Conservation (phyloP, 2,888 invertebrate genomes). For the Drosophila pegasa region DNA sequence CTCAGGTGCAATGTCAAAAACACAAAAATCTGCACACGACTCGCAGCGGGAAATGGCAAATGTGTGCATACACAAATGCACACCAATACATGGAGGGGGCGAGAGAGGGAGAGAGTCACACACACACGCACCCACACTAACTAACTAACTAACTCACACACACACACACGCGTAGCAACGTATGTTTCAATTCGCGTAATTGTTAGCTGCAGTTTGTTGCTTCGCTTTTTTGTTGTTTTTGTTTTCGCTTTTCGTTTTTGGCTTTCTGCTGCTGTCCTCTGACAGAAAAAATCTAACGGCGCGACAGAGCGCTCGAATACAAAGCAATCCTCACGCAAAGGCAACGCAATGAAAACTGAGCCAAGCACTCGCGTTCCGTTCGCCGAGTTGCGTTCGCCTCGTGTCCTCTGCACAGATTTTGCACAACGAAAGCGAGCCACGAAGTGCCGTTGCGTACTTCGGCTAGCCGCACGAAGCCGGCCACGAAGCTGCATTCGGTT, state of each 20-base stretch:
- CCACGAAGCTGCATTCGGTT: conserved; percentile 37
- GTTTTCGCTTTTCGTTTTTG: conserved; percentile 19
- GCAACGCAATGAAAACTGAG: conserved; percentile 76
- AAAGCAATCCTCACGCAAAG: conserved; percentile 64
- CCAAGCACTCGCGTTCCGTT: conserved; percentile 29
- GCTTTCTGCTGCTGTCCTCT: conserved; percentile 15
- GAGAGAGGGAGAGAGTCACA: background rate
- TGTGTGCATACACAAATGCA: conserved; percentile 28
- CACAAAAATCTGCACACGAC: conserved; percentile 43
- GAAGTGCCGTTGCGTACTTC: conserved; percentile 29
- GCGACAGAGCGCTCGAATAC: conserved; percentile 16
- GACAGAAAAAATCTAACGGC: conserved; percentile 21
- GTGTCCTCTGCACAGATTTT: conserved; percentile 49
- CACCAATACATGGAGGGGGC: no score
- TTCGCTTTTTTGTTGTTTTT: conserved; percentile 18
- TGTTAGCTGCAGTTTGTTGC: conserved; percentile 39
- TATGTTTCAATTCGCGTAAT: conserved; percentile 35
- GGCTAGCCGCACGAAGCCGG: conserved; percentile 21
- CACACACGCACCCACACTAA: conserved; percentile 15
- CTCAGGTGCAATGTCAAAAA: conserved; percentile 50
- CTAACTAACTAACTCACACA: conserved; percentile 4
- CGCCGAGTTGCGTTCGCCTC: conserved; percentile 42
- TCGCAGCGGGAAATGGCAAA: conserved; percentile 37
- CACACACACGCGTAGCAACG: conserved; percentile 20
- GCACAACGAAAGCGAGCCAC: conserved; percentile 17